Conservation (phyloP, 2,113 vertebrate genomes). For the Rhinichthys klamathensis region DNA sequence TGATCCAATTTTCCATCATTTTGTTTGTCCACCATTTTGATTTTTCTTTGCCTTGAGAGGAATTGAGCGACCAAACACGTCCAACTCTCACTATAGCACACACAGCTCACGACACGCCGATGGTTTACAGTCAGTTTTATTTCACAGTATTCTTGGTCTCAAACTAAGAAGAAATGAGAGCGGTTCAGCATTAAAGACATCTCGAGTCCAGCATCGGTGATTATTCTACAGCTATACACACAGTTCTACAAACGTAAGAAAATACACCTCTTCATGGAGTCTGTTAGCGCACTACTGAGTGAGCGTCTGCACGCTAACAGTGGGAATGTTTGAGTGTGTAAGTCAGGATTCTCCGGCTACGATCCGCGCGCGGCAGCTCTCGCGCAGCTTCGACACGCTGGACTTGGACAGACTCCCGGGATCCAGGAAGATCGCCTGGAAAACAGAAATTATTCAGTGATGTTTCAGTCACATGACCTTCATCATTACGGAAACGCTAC, state of each 20-base stretch:
- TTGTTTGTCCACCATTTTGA: no score
- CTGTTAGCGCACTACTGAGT: constrained; percentile 60
- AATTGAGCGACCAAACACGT: no score
- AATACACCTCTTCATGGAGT: neutral
- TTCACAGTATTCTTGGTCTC: constrained; percentile 35
- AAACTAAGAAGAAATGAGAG: neutral
- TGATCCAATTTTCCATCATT: no score
- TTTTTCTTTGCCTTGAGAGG: no score
- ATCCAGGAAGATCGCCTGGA: constrained; percentile 89
- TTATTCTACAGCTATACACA: neutral
- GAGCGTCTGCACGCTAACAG: constrained; percentile 55
- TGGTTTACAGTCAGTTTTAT: neutral
- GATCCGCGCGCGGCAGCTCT: constrained; percentile 76
- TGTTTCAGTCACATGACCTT: no score
- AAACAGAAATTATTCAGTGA: no score
- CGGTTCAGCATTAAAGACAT: neutral
- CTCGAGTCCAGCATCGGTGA: neutral
- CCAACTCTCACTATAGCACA: no score
- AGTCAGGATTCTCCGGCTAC: constrained; percentile 65
- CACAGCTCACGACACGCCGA: no score
- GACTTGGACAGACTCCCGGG: constrained; percentile 87
- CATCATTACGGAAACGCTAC: no score
- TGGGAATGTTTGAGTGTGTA: constrained; percentile 66
- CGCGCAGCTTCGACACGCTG: constrained; percentile 83
- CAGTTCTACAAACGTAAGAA: constrained; percentile 4